Evolutionary conservation across 1,140 invertebrate species (phyloP), one percentile per base, ranked within the genome.

Genomic region (Ceratitis capitata): DNA sequence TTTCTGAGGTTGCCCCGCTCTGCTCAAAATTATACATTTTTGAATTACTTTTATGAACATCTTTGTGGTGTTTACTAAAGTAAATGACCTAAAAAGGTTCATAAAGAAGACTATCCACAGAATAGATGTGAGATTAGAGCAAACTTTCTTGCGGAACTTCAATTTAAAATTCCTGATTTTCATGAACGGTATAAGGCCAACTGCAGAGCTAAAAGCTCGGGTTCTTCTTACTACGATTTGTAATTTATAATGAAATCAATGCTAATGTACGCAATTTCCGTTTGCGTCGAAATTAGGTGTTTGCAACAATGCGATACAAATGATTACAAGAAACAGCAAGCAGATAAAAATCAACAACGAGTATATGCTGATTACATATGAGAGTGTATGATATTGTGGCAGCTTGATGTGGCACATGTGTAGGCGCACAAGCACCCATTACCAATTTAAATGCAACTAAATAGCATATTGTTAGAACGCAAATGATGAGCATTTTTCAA

Each of bases 221-320:
- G n/a, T n/a, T n/a, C n/a, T n/a, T n/a, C n/a, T n/a, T 61, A 7
- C 29, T 61, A 3, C 26, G n/a, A 78, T 45, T 78, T 78, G 32
- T 69, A 69, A 69, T 78, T 78, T 78, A 78, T 26, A 45, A 39
- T 42, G 39, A 78, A 78, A 78, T 78, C 69, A 78, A 47, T 78
- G 69, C 69, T 78, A 78, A 78, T 78, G 69, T 12, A 78, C 69
- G 39, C 69, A 78, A 78, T 78, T 78, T 78, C 69, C 69, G 69
- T 35, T 78, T 45, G 69, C 39, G 39, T 39, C 69, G 69, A 39
- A 78, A 78, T 78, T 78, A 45, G 69, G 69, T 78, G 69, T 78
- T 78, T 78, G 23, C 69, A 78, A 45, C 69, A 45, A 78, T 45
- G n/a, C 9, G 35, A n/a, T 42, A 23, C 39, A 45, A 23, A 78